Base-by-base conservation (phyloP, 2,797 vertebrate species). In the Neosilurus hyrtlii region DNA sequence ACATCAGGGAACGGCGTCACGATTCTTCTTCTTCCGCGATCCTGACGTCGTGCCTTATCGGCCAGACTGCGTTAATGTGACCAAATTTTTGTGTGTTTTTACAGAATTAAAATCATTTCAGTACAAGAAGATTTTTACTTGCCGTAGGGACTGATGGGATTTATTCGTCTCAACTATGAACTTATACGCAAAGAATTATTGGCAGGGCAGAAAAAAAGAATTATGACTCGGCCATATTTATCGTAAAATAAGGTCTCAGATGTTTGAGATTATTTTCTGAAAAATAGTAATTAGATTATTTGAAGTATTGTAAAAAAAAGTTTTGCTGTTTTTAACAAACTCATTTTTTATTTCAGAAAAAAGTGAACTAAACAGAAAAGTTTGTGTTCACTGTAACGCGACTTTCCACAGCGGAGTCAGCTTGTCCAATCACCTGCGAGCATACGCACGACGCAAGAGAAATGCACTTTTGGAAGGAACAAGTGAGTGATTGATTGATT, bases 361-460 rank as follows among this genome's bases (percentile, higher is more conserved):
- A 87, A 78, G 71, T 86, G 90, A 91, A 56, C 84, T 88, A 4
- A 87, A 85, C 76, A 73, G 88, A 75, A 90, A 87, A 70, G 85
- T 95, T 89, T 96, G 95, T 91, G 90, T 94, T 91, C 94, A 95
- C 93, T 96, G 95, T 92, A 95, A 94, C 92, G 90, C 92, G 90
- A 93, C 92, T 87, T 95, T 96, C 93, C 94, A 94, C 92, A 94
- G 94, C 91, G 94, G 94, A 90, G 94, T 96, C 92, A 94, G 91
- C 91, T 92, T 96, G 90, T 96, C 95, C 91, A 96, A 94, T 93
- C 95, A 95, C 89, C 92, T 96, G 89, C 93, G 90, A 91, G 95
- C 94, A 90, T 96, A 94, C 90, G 92, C 95, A 91, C 93, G 94
- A 90, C 95, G 95, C 93, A 97, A 96, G 94, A 96, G 95, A 92